These are phyloP conservation scores for Rhizoglyphus robini DNA, from an alignment of 1,140 invertebrate genomes.

Conservation along the genomic window DNA sequence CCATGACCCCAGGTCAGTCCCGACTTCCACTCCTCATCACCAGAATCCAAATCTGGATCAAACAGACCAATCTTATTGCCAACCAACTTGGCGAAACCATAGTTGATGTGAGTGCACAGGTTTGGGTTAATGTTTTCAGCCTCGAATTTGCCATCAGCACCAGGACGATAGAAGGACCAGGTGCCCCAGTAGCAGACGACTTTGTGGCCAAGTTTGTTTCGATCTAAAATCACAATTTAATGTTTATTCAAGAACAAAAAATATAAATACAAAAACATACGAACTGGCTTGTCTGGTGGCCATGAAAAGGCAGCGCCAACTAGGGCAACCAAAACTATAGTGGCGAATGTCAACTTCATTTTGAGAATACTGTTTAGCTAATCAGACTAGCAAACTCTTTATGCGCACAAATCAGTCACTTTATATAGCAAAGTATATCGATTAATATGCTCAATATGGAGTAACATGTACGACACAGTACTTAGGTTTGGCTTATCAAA, in stretches of 20 bases:
- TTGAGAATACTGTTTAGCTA: no score
- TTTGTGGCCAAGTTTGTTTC: neutral
- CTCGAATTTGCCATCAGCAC: neutral
- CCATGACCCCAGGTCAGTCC: constrained; percentile 10
- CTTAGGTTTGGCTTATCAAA: no score
- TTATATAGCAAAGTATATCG: no score
- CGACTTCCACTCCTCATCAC: constrained; percentile 14
- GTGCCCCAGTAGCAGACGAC: constrained; percentile 9
- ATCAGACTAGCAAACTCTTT: no score
- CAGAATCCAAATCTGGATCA: constrained; percentile 16
- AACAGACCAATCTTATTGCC: constrained; percentile 26
- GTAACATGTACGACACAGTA: no score
- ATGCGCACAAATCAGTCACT: no score
- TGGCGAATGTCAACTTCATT: no score
- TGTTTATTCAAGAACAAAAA: neutral
- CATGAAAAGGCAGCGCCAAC: no score
- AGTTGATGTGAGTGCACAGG: constrained; percentile 86
- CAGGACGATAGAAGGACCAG: constrained; percentile 1
- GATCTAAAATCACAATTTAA: neutral
- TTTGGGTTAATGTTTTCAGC: constrained; percentile 31
- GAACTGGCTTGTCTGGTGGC: no score
- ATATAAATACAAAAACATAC: neutral
- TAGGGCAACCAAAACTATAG: no score
- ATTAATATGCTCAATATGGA: no score
- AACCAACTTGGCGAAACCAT: constrained; percentile 74